Evolutionary conservation across 2,797 vertebrate species (phyloP).

Genomic region (Sciaenops ocellatus): DNA sequence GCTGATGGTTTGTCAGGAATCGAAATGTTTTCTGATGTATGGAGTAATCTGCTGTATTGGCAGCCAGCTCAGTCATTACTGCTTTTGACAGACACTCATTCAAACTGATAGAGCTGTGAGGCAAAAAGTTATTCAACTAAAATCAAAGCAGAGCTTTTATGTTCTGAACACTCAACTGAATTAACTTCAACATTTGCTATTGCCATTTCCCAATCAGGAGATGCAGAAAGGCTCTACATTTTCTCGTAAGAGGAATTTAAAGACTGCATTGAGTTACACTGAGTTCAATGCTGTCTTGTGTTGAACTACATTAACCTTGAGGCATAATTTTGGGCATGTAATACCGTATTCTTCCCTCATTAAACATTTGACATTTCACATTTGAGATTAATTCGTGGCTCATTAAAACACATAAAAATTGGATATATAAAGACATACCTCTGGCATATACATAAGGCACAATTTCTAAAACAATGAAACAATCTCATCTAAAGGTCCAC

Average conservation of each 20-base stretch:
- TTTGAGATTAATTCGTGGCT: not conserved
- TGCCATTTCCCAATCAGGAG: not conserved
- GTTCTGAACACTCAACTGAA: slow-evolving; percentile 18
- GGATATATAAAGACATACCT: not conserved
- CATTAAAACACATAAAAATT: not conserved
- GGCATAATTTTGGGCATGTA: not conserved
- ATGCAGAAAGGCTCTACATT: not conserved
- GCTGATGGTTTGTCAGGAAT: slow-evolving; percentile 67
- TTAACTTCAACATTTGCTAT: not conserved
- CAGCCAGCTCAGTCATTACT: slow-evolving; percentile 65
- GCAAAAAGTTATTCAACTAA: slow-evolving; percentile 5
- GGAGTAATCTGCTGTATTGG: slow-evolving; percentile 60
- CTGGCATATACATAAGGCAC: not conserved
- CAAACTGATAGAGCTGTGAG: slow-evolving; percentile 50
- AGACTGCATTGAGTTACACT: not conserved
- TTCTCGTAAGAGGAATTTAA: not conserved
- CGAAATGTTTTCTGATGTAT: slow-evolving; percentile 68
- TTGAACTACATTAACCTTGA: not conserved
- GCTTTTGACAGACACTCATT: slow-evolving; percentile 65
- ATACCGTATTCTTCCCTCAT: not conserved
- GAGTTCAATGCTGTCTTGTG: not conserved
- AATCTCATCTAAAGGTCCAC: not conserved
- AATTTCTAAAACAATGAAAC: not conserved
- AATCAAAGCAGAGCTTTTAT: slow-evolving; percentile 23
- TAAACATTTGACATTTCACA: not conserved